A percentile compares a stretch with the other conserved stretches of the same genome.
Conservation (phyloP, 1,140 invertebrate species). For the Drosophila malerkotliana region DNA sequence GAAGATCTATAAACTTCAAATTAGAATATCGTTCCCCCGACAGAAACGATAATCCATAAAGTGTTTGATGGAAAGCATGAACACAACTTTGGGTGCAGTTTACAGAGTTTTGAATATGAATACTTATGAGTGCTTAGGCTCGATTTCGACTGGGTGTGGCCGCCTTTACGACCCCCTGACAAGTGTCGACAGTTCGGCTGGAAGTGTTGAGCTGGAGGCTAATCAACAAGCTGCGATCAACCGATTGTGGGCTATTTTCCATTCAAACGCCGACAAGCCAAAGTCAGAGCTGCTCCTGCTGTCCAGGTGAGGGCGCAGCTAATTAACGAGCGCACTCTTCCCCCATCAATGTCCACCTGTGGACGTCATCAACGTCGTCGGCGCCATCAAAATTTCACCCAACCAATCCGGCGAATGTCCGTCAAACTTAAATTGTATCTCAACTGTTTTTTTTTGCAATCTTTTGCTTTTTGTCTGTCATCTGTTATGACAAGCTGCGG, state of each 20-base stretch:
- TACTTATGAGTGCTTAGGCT: slow-evolving; percentile 27
- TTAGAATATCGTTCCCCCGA: slow-evolving; percentile 20
- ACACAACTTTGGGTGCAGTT: slow-evolving; percentile 42
- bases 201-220: slow-evolving; percentile 20
- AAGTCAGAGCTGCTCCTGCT: slow-evolving; percentile 20
- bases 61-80: slow-evolving; percentile 24
- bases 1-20: slow-evolving; percentile 30
- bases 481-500: slow-evolving; percentile 67
- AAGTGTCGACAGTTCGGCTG: slow-evolving; percentile 54
- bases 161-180: slow-evolving; percentile 40
- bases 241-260: slow-evolving; percentile 20
- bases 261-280: slow-evolving; percentile 18
- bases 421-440: slow-evolving; percentile 37
- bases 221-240: slow-evolving; percentile 51
- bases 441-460: background rate
- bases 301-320: slow-evolving; percentile 30
- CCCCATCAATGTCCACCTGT: slow-evolving; percentile 40
- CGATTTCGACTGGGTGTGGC: slow-evolving; percentile 47
- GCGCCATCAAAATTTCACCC: slow-evolving; percentile 52
- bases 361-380: slow-evolving; percentile 39
- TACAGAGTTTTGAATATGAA: slow-evolving; percentile 21
- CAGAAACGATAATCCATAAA: slow-evolving; percentile 16
- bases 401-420: slow-evolving; percentile 44
- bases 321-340: slow-evolving; percentile 55
- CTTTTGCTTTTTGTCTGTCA: slow-evolving; percentile 10